Base-by-base conservation (phyloP, 2,113 vertebrate genomes). In the Catharus fuscescens region DNA sequence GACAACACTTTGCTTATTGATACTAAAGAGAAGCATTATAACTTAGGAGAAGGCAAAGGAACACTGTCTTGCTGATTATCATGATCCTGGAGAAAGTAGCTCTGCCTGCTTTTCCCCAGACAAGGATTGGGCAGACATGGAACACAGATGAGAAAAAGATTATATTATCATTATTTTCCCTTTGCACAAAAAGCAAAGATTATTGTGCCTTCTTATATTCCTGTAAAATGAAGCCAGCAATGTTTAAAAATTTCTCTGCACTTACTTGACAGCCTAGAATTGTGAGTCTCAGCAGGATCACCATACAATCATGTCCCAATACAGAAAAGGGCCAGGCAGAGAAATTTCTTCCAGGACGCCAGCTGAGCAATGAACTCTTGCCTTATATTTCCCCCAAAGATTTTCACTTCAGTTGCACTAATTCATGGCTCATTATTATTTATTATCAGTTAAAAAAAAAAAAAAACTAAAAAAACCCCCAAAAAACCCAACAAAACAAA, bases 201-300 rank as follows among this genome's bases (percentile, higher is more conserved):
- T 74, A 13, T 59, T 66, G 26, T 87, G 10, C 8, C 53, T 38
- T 40, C 44, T 54, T 54, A 91, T 59, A 86, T 54, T 74, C 34
- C 40, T 79, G 59, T 64, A 81, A 93, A 94, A 67, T 25, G 16
- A 89, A 91, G 13, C 14, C 15, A 26, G 67, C 15, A 71, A 57
- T 87, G 65, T 87, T 94, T 91, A 84, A 90, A 23, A 85, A 12
- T 69, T 94, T 45, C 12, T 72, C 78, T 93, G 90, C 44, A 66
- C 23, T 60, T 78, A 67, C 36, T 80, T 95, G 45, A 78, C 40
- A 95, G 19, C 12, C 34, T 84, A 66, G 28, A 80, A 78, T 50
- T 64, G 19, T 42, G 28, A 83, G 20, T 56, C 62, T 86, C 29
- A 90, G 64, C 34, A 92, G 28, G 36, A 77, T 67, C 23, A 62